These are phyloP conservation scores for Siderastrea radians DNA, from an alignment of 92 coral and sea anemone species.

Conservation along the genomic window DNA sequence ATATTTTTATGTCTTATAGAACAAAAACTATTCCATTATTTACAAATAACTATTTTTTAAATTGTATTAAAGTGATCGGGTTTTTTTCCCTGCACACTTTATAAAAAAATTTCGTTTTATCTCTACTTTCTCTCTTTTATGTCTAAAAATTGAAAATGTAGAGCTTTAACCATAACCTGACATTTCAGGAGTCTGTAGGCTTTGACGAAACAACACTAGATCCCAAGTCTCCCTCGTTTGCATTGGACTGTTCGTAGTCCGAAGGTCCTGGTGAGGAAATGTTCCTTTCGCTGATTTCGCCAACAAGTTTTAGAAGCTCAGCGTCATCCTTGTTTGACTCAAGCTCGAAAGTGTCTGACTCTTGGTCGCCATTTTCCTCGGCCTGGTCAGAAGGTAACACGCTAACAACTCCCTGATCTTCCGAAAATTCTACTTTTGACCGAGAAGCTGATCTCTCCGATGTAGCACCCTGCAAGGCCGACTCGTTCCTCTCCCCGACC, in stretches of 20 bases:
- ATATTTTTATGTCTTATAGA: not conserved
- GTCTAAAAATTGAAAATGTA: not conserved
- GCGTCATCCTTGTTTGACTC: constrained; percentile 82
- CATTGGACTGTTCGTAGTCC: constrained; percentile 8
- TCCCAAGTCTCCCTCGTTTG: constrained; percentile 15
- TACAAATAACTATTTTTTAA: not conserved
- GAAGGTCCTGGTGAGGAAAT: constrained; percentile 18
- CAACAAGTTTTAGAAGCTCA: constrained; percentile 76
- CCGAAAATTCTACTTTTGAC: constrained; percentile 18
- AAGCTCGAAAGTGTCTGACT: constrained; percentile 56
- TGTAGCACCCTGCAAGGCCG: not conserved
- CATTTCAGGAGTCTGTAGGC: not conserved
- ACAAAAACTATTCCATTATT: not conserved
- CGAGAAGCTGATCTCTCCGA: not conserved
- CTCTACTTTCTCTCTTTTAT: too few relatives aligned
- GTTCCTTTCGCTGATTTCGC: constrained; percentile 61
- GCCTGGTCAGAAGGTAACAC: not conserved
- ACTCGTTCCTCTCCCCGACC: not conserved
- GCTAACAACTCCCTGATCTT: constrained; percentile 9
- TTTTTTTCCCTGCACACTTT: too few relatives aligned
- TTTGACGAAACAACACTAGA: not conserved
- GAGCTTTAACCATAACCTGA: not conserved
- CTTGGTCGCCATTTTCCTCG: constrained; percentile 32
- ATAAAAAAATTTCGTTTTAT: too few relatives aligned
- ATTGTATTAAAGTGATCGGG: too few relatives aligned